Evolutionary conservation across 2,888 invertebrate genomes (phyloP).

Genomic region (Sepiola atlantica): DNA sequence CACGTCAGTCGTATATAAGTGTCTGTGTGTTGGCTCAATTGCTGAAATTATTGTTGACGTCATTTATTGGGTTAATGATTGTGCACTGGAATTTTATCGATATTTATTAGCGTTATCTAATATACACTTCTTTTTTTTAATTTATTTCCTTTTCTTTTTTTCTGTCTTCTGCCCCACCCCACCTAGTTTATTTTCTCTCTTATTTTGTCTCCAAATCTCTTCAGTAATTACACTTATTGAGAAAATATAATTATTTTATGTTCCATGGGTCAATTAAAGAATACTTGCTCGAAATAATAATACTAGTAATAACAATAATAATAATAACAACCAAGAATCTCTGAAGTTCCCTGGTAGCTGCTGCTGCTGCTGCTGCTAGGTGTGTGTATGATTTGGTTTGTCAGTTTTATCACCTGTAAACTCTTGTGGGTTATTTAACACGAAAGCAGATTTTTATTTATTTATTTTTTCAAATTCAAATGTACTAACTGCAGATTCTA

Average conservation of each 20-base stretch:
- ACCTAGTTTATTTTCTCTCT: background rate
- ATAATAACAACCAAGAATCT: background rate
- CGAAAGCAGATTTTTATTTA: no score
- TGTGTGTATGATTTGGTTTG: background rate
- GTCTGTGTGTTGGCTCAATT: constrained; percentile 32
- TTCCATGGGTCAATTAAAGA: constrained; percentile 5
- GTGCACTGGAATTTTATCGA: constrained; percentile 32
- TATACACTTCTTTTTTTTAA: background rate
- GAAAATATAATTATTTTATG: constrained; percentile 12
- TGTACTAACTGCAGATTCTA: no score
- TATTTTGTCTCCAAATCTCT: constrained; percentile 32
- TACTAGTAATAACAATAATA: background rate
- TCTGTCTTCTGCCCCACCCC: background rate
- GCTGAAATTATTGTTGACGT: background rate
- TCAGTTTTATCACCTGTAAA: no score
- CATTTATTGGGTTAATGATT: constrained; percentile 20
- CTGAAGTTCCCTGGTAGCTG: background rate
- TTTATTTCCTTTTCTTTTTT: background rate
- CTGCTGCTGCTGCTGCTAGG: background rate
- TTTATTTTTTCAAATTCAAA: no score
- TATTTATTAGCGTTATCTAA: constrained; percentile 20
- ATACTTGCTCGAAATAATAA: background rate
- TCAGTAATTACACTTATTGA: constrained; percentile 32
- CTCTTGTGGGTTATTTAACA: no score
- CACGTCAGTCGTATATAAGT: background rate